Conservation (phyloP, 2,888 invertebrate species). For the Trachelus stipa region DNA sequence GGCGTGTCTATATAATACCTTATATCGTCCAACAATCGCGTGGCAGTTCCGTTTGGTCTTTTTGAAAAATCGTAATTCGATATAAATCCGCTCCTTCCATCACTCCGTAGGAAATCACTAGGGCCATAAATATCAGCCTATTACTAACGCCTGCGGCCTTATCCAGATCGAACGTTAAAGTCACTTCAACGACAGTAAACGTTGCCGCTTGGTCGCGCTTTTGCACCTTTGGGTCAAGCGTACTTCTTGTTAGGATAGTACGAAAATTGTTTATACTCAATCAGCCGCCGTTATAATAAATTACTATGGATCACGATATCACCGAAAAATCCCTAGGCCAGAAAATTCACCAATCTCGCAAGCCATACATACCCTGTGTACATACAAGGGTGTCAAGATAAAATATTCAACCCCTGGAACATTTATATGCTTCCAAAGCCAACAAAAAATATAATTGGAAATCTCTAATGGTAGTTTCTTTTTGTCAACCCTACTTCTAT, state of each 20-base stretch:
- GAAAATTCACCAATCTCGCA: not conserved
- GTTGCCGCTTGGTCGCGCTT: constrained; percentile 25
- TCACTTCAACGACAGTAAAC: constrained; percentile 44
- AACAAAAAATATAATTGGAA: not conserved
- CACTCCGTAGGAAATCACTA: constrained; percentile 32
- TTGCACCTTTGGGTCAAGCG: not conserved
- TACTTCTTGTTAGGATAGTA: not conserved
- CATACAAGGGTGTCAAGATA: not conserved
- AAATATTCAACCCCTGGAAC: not conserved
- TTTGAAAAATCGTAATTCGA: constrained; percentile 4
- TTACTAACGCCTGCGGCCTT: constrained; percentile 38
- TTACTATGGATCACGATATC: not conserved
- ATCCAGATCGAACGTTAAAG: constrained; percentile 50
- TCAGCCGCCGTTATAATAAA: not conserved
- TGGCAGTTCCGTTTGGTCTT: too few species aligned
- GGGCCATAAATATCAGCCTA: constrained; percentile 42
- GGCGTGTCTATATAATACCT: constrained; percentile 31
- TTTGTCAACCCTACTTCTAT: not conserved
- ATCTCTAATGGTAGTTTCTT: not conserved
- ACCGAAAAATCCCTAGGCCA: not conserved
- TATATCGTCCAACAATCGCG: too few species aligned
- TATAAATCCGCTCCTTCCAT: not conserved
- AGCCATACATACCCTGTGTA: not conserved
- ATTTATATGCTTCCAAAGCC: not conserved
- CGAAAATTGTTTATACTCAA: not conserved